A percentile compares a stretch with the other conserved stretches of the same genome.
Evolutionary conservation across 2,797 vertebrate genomes (phyloP).

Genomic region (Falco concolor): DNA sequence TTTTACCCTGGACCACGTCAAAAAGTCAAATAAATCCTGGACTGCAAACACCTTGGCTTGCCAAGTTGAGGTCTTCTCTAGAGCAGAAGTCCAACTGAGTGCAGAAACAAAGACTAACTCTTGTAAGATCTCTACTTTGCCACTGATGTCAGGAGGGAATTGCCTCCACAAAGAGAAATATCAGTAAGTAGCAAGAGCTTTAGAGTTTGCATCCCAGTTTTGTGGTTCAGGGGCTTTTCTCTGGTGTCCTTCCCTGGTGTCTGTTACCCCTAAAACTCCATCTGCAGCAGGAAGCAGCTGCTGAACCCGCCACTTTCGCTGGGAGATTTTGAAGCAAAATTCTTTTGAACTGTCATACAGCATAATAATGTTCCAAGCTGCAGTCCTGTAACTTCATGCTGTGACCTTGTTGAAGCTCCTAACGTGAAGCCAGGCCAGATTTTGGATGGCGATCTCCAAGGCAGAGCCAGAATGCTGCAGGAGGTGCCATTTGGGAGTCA

Average conservation of each 20-base stretch:
- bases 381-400: not conserved
- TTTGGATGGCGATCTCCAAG: not conserved
- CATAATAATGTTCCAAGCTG: not conserved
- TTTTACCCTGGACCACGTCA: not conserved
- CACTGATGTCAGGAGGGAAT: not conserved
- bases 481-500: slow-evolving; percentile 42
- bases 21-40: not conserved
- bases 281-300: not conserved
- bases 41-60: not conserved
- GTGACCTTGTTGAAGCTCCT: slow-evolving; percentile 24
- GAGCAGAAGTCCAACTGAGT: not conserved
- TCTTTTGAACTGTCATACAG: not conserved
- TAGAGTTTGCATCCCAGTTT: not conserved
- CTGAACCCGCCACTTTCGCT: not conserved
- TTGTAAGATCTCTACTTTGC: not conserved
- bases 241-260: not conserved
- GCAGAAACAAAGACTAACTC: not conserved
- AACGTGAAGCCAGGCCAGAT: not conserved
- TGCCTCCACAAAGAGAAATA: not conserved
- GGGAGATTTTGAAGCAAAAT: not conserved
- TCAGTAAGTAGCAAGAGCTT: not conserved
- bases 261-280: not conserved
- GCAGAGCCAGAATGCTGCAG: slow-evolving; percentile 25
- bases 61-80: not conserved
- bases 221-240: not conserved